Evolutionary conservation across 2,113 vertebrate species (phyloP).

Genomic region (Microcebus murinus): DNA sequence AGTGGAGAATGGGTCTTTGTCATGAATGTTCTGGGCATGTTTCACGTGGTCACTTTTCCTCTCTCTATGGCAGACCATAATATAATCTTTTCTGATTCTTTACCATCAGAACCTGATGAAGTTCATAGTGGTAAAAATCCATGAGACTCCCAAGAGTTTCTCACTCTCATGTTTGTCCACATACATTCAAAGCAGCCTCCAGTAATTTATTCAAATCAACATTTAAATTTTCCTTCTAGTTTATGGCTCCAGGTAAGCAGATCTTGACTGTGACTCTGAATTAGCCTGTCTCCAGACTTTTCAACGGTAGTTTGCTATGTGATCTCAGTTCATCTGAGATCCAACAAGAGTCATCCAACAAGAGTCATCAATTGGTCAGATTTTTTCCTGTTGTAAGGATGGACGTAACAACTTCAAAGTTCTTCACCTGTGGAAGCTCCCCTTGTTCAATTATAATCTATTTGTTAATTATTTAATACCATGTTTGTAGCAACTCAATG

Average conservation of each 20-base stretch:
- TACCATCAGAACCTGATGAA: background rate
- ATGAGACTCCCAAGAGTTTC: background rate
- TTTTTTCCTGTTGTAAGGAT: background rate
- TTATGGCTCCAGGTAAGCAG: background rate
- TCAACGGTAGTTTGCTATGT: background rate
- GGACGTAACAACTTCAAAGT: background rate
- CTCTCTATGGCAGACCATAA: background rate
- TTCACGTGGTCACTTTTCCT: background rate
- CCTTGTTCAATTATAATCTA: background rate
- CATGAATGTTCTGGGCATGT: background rate
- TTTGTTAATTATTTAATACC: background rate
- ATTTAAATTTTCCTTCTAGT: background rate
- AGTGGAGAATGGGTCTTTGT: background rate
- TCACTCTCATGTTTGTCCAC: background rate
- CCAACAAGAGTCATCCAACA: background rate
- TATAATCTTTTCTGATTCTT: background rate
- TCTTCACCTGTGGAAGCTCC: background rate
- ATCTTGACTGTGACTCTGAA: rapidly evolving
- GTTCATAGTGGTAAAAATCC: background rate
- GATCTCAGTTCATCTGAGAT: background rate
- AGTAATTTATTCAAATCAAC: background rate
- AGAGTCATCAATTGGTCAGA: background rate
- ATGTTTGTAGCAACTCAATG: background rate
- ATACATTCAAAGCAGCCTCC: background rate
- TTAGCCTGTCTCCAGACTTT: background rate